Evolutionary conservation across 2,113 vertebrate species (phyloP).

Genomic region (Chlorocebus sabaeus): DNA sequence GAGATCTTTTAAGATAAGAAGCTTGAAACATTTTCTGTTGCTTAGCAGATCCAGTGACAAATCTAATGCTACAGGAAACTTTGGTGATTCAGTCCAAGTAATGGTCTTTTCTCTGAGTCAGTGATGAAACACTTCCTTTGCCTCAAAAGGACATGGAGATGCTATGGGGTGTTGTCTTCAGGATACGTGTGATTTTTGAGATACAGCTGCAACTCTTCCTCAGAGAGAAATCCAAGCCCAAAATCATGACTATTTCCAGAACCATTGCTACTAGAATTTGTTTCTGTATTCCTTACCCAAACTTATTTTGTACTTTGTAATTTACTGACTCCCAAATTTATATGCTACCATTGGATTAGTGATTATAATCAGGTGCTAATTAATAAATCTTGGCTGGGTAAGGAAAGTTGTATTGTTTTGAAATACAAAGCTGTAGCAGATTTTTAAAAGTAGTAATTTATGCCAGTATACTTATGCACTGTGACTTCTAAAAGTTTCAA

Average conservation of each 20-base stretch:
- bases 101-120: constrained; percentile 69
- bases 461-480: not conserved
- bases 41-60: constrained; percentile 63
- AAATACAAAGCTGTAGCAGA: not conserved
- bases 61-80: constrained; percentile 56
- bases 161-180: constrained; percentile 49
- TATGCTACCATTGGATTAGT: not conserved
- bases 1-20: constrained; percentile 62
- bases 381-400: not conserved
- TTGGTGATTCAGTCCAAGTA: constrained; percentile 61
- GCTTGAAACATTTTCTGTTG: constrained; percentile 66
- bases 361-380: not conserved
- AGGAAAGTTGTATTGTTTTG: constrained; percentile 31
- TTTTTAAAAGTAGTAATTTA: constrained; percentile 17
- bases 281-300: not conserved
- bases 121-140: constrained; percentile 64
- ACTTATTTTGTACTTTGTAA: not conserved
- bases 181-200: constrained; percentile 55
- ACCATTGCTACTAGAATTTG: not conserved
- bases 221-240: not conserved
- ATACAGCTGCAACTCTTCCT: constrained; percentile 48
- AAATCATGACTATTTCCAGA: constrained; percentile 38
- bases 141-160: not conserved
- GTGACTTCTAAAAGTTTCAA: constrained; percentile 20
- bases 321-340: constrained; percentile 4